A percentile compares a stretch with the other conserved stretches of the same genome.
Conservation (phyloP, 2,113 vertebrate genomes). For the Poeciliopsis prolifica region DNA sequence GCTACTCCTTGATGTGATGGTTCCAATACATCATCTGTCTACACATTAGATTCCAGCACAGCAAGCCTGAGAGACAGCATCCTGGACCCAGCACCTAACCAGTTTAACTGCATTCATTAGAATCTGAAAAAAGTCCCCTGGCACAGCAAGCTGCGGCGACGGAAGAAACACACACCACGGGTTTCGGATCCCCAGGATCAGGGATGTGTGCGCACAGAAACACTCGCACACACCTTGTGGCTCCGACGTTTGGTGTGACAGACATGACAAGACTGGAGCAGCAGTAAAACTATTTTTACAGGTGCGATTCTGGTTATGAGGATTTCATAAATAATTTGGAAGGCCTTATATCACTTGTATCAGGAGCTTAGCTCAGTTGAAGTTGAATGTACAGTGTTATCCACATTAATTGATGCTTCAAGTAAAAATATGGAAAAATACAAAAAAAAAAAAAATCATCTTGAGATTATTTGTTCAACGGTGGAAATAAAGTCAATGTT, state of each 20-base stretch:
- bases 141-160: constrained; percentile 44
- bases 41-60: constrained; percentile 63
- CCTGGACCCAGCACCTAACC: constrained; percentile 56
- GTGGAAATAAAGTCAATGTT: background rate
- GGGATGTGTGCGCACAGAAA: constrained; percentile 3
- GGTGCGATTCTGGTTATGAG: constrained; percentile 34
- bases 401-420: background rate
- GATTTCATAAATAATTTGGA: constrained; percentile 48
- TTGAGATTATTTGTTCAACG: background rate
- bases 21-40: constrained; percentile 72
- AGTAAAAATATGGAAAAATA: background rate
- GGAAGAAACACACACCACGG: constrained; percentile 35
- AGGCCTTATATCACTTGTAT: background rate
- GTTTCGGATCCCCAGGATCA: constrained; percentile 29
- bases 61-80: constrained; percentile 55
- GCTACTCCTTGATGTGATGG: constrained; percentile 63
- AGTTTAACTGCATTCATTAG: constrained; percentile 70
- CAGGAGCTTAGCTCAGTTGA: background rate
- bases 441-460: background rate
- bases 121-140: constrained; percentile 45
- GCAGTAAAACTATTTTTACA: constrained; percentile 33
- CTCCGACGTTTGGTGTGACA: background rate
- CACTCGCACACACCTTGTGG: constrained; percentile 8
- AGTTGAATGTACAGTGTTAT: background rate
- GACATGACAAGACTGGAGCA: constrained; percentile 4